Base-by-base conservation (phyloP, 1,140 invertebrate genomes). In the Leptonema lineaticorne region DNA sequence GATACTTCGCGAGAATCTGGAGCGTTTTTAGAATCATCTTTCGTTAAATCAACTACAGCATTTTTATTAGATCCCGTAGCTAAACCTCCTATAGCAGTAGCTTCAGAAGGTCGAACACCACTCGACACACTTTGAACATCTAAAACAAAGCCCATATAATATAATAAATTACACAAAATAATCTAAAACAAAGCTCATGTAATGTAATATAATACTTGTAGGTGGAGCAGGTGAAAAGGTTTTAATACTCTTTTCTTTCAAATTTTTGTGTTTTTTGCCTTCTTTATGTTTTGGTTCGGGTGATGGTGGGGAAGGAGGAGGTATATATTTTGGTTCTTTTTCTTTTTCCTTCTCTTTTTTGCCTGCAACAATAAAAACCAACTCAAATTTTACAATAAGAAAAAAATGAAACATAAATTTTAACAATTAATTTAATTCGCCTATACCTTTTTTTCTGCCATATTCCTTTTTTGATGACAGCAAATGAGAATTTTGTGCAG, bases 1-100 rank as follows among this genome's bases (percentile, higher is more conserved):
- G 87, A 85, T 14, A 91, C 85, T 81, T 91, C 89, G 64, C 85
- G 79, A 0, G 87, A 87, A 78, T 91, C 90, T 0, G 89, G 82
- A 20, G 85, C 73, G 76, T 83, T 80, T 72, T 82, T 82, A 37
- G 78, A 81, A 53, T 85, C 83, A 18, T 88, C 87, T 67, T 86
- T 84, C n/a, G 84, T 84, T n/a, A 86, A 80, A 72, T 87, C 85
- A 0, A 86, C 84, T 26, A 86, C 79, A n/a, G 85, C 78, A 8
- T 81, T 84, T 20, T 79, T 75, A 65, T 81, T 81, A 5, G 81
- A 76, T 24, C 87, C 86, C 14, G 88, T 84, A 1, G 85, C 78
- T 63, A 89, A 79, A 16, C 88, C 88, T 33, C 88, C 88, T 29
- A 89, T 85, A n/a, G 87, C 87, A 0, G 86, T 86, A 1, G 84